Base-by-base conservation (phyloP, 2,888 invertebrate species). In the Coelopa pilipes region DNA sequence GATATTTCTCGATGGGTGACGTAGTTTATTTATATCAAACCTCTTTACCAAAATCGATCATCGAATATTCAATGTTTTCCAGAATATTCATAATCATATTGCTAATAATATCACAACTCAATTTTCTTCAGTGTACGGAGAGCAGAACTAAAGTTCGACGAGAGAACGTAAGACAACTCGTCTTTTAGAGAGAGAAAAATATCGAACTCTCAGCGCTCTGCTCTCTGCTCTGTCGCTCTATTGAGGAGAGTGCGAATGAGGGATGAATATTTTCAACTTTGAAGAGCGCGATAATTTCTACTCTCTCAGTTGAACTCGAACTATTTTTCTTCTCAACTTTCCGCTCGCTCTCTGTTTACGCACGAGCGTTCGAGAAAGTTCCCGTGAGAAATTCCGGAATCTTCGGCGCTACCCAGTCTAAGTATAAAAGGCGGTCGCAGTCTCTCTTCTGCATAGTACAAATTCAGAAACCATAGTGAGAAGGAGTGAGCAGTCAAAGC, bases 401-500 rank as follows among this genome's bases (percentile, higher is more conserved):
- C 15, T 45, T 69, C 69, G 50, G 2, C 57, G n/a, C 45, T n/a
- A n/a, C 1, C 15, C n/a, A 17, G n/a, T 46, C 3, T 46, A 3
- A 19, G 69, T 69, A 69, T 69, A 69, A 57, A 69, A 57, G 46
- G 21, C n/a, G 11, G 47, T 19, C 2, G 59, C 46, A 45, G 19
- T 9, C 21, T 46, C 1, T 46, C 59, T 46, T n/a, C 19, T 24
- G 1, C 47, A 46, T 19, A 69, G 59, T 69, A 19, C 3, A 55
- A 69, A 45, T 46, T 11, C 17, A 69, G 47, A 55, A 45, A 59
- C 57, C 17, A 11, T 57, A 69, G 69, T 69, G 69, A 69, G 45
- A 69, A 69, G 46, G 57, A 69, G n/a, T 13, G 50, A 24, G 21
- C 24, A 3, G 49, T 47, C 66, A 49, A 4, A 5, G 66, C 66